phyloP scores from a whole-genome alignment of 1,140 invertebrate species.

The Ctenoplectra terminalis region DNA sequence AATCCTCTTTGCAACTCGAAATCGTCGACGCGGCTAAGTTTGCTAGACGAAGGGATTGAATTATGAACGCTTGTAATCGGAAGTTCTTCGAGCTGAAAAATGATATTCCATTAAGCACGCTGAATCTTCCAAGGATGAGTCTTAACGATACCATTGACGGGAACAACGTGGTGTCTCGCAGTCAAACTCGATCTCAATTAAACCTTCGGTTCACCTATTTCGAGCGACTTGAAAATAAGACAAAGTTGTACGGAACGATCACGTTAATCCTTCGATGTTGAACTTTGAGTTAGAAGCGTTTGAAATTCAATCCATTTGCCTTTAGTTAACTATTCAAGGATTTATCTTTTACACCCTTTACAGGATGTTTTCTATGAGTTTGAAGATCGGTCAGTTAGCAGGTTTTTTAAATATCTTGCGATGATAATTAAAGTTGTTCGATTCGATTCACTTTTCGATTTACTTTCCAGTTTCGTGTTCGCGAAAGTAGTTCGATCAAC shows the following conservation, averaged over 20 bases:
- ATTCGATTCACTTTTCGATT: no score
- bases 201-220: background rate
- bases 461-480: no score
- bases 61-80: slow-evolving; percentile 9
- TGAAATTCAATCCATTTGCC: background rate
- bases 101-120: slow-evolving; percentile 5
- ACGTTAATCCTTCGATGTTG: slow-evolving; percentile 2
- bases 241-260: background rate
- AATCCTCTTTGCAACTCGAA: slow-evolving; percentile 1
- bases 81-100: slow-evolving; percentile 9
- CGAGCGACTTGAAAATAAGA: background rate
- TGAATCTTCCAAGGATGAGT: background rate
- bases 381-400: background rate
- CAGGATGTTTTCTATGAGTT: background rate
- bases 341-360: no score
- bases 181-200: slow-evolving; percentile 13
- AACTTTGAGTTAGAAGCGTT: background rate
- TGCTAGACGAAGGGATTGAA: background rate
- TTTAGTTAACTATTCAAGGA: background rate
- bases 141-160: slow-evolving; percentile 4
- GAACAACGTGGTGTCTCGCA: slow-evolving; percentile 4
- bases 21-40: slow-evolving; percentile 7
- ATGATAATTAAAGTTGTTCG: background rate
- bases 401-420: background rate
- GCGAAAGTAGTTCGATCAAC: no score